Evolutionary conservation across 37 sponge, comb jelly and placozoan species (phyloP).

Genomic region (Halichondria panicea): DNA sequence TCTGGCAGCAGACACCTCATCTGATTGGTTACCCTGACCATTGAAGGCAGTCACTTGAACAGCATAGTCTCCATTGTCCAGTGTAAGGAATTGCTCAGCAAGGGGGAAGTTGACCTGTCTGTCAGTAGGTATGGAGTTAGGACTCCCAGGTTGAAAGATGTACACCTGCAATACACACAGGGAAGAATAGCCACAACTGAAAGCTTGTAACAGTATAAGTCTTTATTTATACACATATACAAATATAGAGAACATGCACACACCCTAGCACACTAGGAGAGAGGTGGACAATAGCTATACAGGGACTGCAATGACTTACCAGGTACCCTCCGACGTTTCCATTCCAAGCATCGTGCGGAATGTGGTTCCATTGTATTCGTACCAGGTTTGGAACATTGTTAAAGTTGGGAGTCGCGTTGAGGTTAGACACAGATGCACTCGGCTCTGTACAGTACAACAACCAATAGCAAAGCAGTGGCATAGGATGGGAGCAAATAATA

Average conservation of each 20-base stretch:
- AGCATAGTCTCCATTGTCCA: background rate
- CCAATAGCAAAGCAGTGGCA: background rate
- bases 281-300: background rate
- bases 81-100: background rate
- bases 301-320: background rate
- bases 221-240: too few species aligned
- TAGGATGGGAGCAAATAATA: too few species aligned
- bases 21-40: background rate
- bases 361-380: constrained; percentile 17
- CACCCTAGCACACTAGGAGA: background rate
- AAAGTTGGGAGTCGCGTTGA: background rate
- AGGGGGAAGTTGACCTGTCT: background rate
- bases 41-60: constrained; percentile 5
- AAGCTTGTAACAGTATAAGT: too few species aligned
- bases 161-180: background rate
- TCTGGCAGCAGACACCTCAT: background rate
- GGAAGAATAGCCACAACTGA: too few species aligned
- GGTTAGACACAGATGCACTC: background rate
- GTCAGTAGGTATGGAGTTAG: too few species aligned
- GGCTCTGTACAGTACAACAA: constrained; percentile 7
- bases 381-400: background rate
- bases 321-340: constrained; percentile 19
- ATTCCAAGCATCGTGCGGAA: constrained; percentile 33
- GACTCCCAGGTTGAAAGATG: background rate
- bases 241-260: background rate